Evolutionary conservation across 2,113 vertebrate species (phyloP).

Genomic region (Pogonocichla stellata): DNA sequence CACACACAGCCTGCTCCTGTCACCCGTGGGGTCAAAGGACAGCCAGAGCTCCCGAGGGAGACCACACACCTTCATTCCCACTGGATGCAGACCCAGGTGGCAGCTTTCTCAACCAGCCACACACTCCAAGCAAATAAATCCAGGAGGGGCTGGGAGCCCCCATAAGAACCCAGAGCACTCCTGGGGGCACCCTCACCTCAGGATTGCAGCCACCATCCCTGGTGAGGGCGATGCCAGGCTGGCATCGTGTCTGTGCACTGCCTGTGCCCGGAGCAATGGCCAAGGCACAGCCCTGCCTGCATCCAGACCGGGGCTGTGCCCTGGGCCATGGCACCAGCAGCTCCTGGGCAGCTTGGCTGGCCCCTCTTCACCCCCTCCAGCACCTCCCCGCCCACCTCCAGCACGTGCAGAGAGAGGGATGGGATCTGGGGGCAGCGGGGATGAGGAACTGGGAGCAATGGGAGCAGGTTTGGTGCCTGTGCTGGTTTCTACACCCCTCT

Average conservation of each 20-base stretch:
- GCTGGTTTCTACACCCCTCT: constrained; percentile 43
- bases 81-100: too few species aligned
- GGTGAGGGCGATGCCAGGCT: background rate
- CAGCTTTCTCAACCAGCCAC: background rate
- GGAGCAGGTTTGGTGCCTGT: background rate
- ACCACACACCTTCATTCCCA: background rate
- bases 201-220: background rate
- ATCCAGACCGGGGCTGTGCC: background rate
- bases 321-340: background rate
- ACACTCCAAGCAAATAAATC: background rate
- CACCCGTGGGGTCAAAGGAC: background rate
- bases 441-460: background rate
- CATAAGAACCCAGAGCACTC: background rate
- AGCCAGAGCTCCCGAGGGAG: background rate
- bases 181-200: background rate
- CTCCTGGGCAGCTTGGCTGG: background rate
- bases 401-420: background rate
- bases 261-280: background rate
- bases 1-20: fast-evolving
- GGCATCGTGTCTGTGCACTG: fast-evolving
- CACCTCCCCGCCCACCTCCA: background rate
- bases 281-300: fast-evolving
- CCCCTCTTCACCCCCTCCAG: background rate
- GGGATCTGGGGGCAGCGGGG: background rate
- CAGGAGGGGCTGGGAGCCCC: background rate